These are phyloP conservation scores for Diachasma alloeum DNA, from an alignment of 1,140 invertebrate species.

Conservation along the genomic window DNA sequence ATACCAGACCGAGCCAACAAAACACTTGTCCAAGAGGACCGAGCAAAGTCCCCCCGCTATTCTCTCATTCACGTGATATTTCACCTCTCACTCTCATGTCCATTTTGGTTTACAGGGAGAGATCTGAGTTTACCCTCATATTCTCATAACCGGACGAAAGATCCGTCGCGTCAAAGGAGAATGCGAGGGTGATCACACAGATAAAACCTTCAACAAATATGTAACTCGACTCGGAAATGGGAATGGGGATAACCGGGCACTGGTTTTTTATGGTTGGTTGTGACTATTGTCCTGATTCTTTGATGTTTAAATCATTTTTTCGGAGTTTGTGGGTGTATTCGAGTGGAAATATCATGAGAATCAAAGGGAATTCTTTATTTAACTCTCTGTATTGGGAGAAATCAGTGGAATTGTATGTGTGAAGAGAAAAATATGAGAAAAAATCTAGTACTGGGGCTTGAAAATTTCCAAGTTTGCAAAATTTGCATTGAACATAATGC, in stretches of 20 bases:
- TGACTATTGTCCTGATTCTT: conserved; percentile 20
- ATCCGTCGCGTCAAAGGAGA: conserved; percentile 38
- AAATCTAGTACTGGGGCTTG: too few species aligned
- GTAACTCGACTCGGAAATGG: conserved; percentile 40
- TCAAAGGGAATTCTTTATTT: not conserved
- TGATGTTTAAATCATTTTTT: conserved; percentile 19
- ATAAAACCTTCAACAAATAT: conserved; percentile 48
- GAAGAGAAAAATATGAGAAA: too few species aligned
- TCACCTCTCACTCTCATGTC: conserved; percentile 1
- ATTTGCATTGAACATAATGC: too few species aligned
- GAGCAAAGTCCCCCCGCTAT: not conserved
- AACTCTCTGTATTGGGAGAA: not conserved
- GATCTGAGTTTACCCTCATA: not conserved
- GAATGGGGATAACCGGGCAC: conserved; percentile 27
- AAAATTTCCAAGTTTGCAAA: too few species aligned
- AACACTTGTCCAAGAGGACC: conserved; percentile 9
- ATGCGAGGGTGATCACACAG: conserved; percentile 42
- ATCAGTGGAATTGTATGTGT: too few species aligned
- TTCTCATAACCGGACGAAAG: conserved; percentile 39
- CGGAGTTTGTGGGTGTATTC: not conserved
- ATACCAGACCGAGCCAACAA: conserved; percentile 37
- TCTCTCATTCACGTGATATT: conserved; percentile 19
- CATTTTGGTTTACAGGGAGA: conserved; percentile 3
- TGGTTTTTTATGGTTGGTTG: not conserved
- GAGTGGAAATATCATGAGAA: not conserved